Percentiles rank a stretch among this genome's conserved stretches.
These are phyloP conservation scores for Argyresthia goedartella DNA, from an alignment of 2,888 invertebrate species.

Conservation along the genomic window DNA sequence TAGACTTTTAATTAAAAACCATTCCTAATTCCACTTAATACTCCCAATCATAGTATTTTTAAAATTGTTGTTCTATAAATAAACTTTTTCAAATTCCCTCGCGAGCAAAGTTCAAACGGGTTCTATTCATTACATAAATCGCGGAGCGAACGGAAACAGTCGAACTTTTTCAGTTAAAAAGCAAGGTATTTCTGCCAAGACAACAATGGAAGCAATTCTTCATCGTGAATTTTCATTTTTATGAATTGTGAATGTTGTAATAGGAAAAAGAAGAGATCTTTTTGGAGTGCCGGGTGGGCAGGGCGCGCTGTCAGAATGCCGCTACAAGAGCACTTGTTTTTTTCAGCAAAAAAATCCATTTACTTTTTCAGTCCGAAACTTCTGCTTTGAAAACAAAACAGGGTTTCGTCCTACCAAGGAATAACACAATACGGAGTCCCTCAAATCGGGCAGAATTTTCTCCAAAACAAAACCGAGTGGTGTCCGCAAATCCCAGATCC, in stretches of 20 bases:
- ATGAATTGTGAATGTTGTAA: conserved; percentile 24
- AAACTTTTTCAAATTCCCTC: not conserved
- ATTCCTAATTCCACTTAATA: too few relatives aligned
- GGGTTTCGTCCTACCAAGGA: not conserved
- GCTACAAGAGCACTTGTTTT: too few relatives aligned
- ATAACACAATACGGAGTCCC: not conserved
- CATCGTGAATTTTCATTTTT: conserved; percentile 16
- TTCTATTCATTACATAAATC: conserved; percentile 8
- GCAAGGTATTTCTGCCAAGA: conserved; percentile 16
- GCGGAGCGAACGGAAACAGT: conserved; percentile 13
- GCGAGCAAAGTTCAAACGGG: conserved; percentile 1
- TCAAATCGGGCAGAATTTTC: too few relatives aligned
- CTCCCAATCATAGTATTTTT: too few relatives aligned
- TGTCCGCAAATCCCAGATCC: too few relatives aligned
- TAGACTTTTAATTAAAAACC: too few relatives aligned
- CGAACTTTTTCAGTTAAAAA: conserved; percentile 13
- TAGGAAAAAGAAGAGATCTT: conserved; percentile 32
- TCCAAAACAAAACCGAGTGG: too few relatives aligned
- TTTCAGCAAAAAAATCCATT: conserved; percentile 4
- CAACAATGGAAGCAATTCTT: conserved; percentile 16
- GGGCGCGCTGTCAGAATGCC: too few relatives aligned
- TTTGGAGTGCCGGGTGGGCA: conserved; percentile 8
- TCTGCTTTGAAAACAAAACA: not conserved
- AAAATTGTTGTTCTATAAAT: too few relatives aligned
- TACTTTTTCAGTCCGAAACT: not conserved